These are phyloP conservation scores for Pseudomyrmex sp. DNA, from an alignment of 1,140 invertebrate genomes.

Conservation along the genomic window DNA sequence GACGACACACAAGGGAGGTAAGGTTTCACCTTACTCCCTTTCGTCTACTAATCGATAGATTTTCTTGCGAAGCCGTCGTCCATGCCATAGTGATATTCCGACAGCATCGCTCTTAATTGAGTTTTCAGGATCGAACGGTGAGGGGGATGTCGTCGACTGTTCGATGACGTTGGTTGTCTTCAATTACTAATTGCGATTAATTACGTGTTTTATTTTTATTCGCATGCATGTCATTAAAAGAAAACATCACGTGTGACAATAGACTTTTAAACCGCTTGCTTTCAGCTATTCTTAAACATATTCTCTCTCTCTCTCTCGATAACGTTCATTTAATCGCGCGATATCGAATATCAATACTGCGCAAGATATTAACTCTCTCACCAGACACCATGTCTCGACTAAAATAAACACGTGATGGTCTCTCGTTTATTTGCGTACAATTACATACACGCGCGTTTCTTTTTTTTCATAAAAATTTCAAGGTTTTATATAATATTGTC, in stretches of 20 bases:
- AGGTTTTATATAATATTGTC: neutral
- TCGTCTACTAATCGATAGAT: constrained; percentile 58
- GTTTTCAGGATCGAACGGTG: constrained; percentile 41
- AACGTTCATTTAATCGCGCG: constrained; percentile 20
- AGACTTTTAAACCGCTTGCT: neutral
- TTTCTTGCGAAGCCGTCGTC: constrained; percentile 48
- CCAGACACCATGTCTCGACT: neutral
- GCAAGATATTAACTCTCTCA: neutral
- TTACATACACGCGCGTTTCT: neutral
- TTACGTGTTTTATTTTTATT: neutral
- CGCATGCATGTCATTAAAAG: neutral
- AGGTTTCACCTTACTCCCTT: constrained; percentile 50
- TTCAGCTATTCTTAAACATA: neutral
- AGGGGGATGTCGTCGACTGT: neutral
- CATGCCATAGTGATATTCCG: constrained; percentile 17
- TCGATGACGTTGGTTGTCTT: neutral
- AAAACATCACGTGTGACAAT: neutral
- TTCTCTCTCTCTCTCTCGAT: neutral
- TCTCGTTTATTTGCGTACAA: constrained; percentile 9
- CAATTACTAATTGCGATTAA: constrained; percentile 13
- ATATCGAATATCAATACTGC: constrained; percentile 35
- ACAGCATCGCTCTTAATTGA: constrained; percentile 47
- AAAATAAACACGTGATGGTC: constrained; percentile 13
- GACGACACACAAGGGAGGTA: constrained; percentile 32
- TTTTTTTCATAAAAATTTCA: neutral